These are phyloP conservation scores for Epinotia nisella DNA, from an alignment of 2,888 invertebrate species.

Conservation along the genomic window DNA sequence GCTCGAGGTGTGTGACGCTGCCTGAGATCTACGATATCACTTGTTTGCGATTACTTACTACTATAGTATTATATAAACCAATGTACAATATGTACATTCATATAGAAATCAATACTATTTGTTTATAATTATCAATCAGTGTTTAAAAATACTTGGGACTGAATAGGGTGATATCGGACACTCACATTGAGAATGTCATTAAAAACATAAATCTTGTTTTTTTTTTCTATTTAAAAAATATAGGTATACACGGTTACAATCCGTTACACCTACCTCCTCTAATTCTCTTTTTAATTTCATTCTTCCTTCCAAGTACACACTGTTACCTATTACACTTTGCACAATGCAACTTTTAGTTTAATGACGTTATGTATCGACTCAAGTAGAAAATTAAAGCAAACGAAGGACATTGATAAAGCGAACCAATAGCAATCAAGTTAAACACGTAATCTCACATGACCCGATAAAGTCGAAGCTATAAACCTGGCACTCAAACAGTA, in stretches of 20 bases:
- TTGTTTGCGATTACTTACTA: neutral
- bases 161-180: no score
- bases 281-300: neutral
- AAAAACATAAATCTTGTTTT: no score
- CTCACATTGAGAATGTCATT: no score
- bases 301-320: neutral
- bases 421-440: constrained; percentile 61
- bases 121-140: neutral
- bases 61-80: neutral
- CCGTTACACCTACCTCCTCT: no score
- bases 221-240: no score
- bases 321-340: neutral
- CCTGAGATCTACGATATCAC: constrained; percentile 28
- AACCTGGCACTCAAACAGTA: constrained; percentile 77
- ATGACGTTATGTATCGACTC: constrained; percentile 4
- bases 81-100: neutral
- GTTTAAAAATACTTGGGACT: no score
- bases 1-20: constrained; percentile 47
- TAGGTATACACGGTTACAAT: no score
- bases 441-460: constrained; percentile 74
- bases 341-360: neutral
- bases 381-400: neutral
- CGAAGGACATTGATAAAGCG: constrained; percentile 49
- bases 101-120: neutral
- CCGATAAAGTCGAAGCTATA: constrained; percentile 75